Evolutionary conservation across 2,888 invertebrate genomes (phyloP), one percentile per base, ranked within the genome.

Genomic region (Nipponacmea schrenckii): DNA sequence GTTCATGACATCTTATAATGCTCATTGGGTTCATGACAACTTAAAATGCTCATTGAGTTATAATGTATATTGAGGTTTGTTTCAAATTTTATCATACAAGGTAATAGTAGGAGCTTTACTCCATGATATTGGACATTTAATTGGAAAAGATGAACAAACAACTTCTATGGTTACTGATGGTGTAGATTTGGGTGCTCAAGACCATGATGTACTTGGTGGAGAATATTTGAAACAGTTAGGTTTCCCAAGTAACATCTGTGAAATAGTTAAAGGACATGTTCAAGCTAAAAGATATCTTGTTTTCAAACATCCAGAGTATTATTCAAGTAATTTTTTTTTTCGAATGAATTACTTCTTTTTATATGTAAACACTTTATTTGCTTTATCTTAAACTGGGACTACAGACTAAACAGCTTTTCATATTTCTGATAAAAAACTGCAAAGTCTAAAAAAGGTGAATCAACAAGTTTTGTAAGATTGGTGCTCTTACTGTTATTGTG

Each of bases 281-380:
- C 70, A 82, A 64, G 83, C 82, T 14, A 84, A 84, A 71, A 71
- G 85, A 62, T 85, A 85, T 71, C 78, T 84, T 15, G 80, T 81
- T 26, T 77, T 66, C 62, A 80, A 79, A 69, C 67, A 81, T 46
- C 65, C 69, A 14, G 73, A 72, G 1, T 85, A 85, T 65, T 76
- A 80, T 70, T 71, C 80, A 39, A 75, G 82, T 83, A 67, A 75
- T 79, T 71, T 67, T 17, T 68, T 17, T 73, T 80, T 12, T 71
- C 80, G 83, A 74, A 7, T 73, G 83, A 56, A 79, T 79, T 14
- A 74, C 78, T 10, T 80, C 83, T n/a, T 83, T 83, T 69, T 81
- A 81, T 64, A 67, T 76, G 73, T 84, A 84, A 14, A 66, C 84
- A 46, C 77, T 73, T 10, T 81, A 82, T 50, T 31, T 2, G 2